Evolutionary conservation across 2,888 invertebrate species (phyloP).

Genomic region (Nomada fabriciana): DNA sequence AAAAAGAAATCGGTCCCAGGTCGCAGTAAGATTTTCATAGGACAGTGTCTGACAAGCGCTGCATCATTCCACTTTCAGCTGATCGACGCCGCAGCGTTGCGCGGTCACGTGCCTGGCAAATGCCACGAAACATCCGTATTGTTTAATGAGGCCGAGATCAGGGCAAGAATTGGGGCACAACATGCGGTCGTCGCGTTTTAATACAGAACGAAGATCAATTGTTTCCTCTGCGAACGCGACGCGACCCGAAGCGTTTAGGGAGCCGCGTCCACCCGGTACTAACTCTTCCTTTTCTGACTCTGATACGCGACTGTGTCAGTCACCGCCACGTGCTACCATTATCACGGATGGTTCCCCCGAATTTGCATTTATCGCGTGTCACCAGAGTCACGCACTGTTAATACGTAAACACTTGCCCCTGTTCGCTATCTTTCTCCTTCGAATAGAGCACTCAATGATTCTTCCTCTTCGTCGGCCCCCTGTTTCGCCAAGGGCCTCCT

Average conservation of each 20-base stretch:
- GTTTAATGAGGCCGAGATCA: conserved; percentile 44
- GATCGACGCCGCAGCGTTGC: conserved; percentile 7
- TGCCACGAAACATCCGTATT: conserved; percentile 47
- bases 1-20: neutral
- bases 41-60: conserved; percentile 25
- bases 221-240: conserved; percentile 38
- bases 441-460: neutral
- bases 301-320: conserved; percentile 40
- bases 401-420: conserved; percentile 68
- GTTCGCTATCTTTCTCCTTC: conserved; percentile 18
- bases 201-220: conserved; percentile 52
- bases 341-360: conserved; percentile 72
- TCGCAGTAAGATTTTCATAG: neutral
- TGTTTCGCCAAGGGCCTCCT: neutral
- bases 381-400: conserved; percentile 73
- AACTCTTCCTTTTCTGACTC: conserved; percentile 29
- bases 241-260: conserved; percentile 14
- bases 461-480: conserved; percentile 25
- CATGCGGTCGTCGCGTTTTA: conserved; percentile 50
- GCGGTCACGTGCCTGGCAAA: conserved; percentile 32
- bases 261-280: conserved; percentile 9
- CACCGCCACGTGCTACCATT: conserved; percentile 75
- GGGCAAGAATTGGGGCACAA: conserved; percentile 49
- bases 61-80: conserved; percentile 27
- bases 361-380: conserved; percentile 76